Conservation (phyloP, 2,113 vertebrate genomes). For the Anguilla japonica region DNA sequence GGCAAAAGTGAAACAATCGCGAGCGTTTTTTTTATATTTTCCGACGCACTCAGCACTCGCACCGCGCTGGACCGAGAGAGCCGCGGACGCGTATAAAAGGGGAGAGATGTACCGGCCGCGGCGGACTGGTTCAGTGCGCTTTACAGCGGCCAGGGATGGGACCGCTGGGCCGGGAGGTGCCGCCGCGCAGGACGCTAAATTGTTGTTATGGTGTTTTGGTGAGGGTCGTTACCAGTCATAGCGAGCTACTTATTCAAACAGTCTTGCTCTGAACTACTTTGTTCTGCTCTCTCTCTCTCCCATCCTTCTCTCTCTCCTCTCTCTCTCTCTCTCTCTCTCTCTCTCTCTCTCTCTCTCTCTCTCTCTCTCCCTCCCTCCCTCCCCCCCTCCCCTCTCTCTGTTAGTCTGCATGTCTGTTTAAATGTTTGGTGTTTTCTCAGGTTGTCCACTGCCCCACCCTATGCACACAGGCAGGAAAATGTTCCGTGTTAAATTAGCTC, state of each 20-base stretch:
- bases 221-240: conserved; percentile 40
- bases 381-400: not conserved
- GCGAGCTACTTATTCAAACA: not conserved
- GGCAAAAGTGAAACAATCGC: conserved; percentile 60
- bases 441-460: too few relatives aligned
- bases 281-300: not conserved
- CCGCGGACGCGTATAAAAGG: conserved; percentile 35
- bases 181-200: conserved; percentile 18
- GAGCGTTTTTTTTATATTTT: conserved; percentile 56
- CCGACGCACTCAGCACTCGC: conserved; percentile 57
- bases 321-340: not conserved
- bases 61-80: conserved; percentile 21
- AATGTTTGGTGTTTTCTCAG: too few relatives aligned
- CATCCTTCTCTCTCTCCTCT: not conserved
- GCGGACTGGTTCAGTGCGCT: not conserved
- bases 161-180: not conserved
- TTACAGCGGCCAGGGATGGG: conserved; percentile 19
- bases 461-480: too few relatives aligned
- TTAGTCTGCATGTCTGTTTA: not conserved
- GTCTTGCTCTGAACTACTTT: not conserved
- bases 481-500: too few relatives aligned
- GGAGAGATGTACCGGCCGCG: conserved; percentile 29
- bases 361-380: not conserved
- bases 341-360: not conserved
- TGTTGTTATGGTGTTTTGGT: conserved; percentile 42